These are phyloP conservation scores for Ophion costatus DNA, from an alignment of 2,888 invertebrate genomes.

Conservation along the genomic window DNA sequence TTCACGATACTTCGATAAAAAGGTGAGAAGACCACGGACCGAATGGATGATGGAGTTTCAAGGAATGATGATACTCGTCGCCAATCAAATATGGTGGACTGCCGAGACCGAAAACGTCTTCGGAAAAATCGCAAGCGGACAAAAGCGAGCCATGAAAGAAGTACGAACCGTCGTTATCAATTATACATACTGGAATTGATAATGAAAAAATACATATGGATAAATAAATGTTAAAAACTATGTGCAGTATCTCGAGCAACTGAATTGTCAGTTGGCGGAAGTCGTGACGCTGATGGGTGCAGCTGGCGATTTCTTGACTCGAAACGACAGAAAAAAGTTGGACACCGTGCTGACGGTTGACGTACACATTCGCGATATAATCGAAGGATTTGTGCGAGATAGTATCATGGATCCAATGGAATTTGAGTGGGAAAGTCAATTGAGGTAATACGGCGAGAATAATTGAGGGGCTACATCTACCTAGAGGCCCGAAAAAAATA, in stretches of 20 bases:
- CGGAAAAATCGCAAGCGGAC: conserved; percentile 88
- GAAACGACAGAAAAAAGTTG: conserved; percentile 94
- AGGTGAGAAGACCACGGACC: conserved; percentile 85
- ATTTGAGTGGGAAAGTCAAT: conserved; percentile 97
- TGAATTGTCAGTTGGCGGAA: conserved; percentile 93
- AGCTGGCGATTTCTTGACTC: conserved; percentile 84
- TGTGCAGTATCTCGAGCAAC: conserved; percentile 88
- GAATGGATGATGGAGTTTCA: conserved; percentile 96
- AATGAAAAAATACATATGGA: neutral
- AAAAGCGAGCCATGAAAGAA: conserved; percentile 95
- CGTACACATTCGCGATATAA: conserved; percentile 95
- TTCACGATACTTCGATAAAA: neutral
- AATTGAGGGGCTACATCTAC: neutral
- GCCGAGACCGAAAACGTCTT: conserved; percentile 97
- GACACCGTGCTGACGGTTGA: conserved; percentile 95
- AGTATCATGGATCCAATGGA: conserved; percentile 93
- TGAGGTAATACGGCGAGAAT: conserved; percentile 84
- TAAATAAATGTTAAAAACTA: conserved; percentile 4
- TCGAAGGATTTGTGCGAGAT: conserved; percentile 91
- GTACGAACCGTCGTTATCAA: conserved; percentile 66
- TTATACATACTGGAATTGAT: neutral
- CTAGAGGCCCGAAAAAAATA: too few relatives aligned
- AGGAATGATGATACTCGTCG: conserved; percentile 93
- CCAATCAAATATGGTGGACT: conserved; percentile 98
- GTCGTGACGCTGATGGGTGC: conserved; percentile 86